Conservation (phyloP, 2,888 invertebrate genomes). For the Chrysina gloriosa region DNA sequence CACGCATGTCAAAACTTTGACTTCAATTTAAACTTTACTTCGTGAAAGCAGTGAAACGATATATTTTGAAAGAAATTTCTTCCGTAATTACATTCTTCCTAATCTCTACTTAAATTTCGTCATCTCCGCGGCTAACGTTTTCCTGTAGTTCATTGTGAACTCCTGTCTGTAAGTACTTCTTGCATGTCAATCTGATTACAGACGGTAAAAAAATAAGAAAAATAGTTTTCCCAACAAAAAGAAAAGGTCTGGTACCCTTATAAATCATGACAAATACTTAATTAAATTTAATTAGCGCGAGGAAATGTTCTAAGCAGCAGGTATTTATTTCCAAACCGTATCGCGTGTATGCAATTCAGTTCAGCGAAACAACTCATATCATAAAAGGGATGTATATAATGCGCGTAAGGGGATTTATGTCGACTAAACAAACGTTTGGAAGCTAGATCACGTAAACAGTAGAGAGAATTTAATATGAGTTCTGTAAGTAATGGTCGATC, state of each 20-base stretch:
- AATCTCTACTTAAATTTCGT: too few species aligned
- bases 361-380: constrained; percentile 2
- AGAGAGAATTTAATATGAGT: constrained; percentile 1
- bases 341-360: constrained; percentile 1
- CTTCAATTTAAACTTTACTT: too few species aligned
- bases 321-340: not conserved
- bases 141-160: too few species aligned
- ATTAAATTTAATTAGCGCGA: not conserved
- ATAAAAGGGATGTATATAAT: constrained; percentile 2
- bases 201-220: too few species aligned
- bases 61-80: too few species aligned
- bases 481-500: constrained; percentile 3
- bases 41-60: too few species aligned
- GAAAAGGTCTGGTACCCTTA: not conserved
- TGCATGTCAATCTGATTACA: too few species aligned
- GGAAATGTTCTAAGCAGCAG: not conserved
- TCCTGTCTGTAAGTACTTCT: too few species aligned
- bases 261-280: not conserved
- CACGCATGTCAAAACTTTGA: too few species aligned
- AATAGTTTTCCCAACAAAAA: not conserved
- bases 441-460: not conserved
- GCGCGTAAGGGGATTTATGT: not conserved
- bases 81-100: too few species aligned
- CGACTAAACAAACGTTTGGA: not conserved
- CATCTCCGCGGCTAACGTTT: too few species aligned